Base-by-base conservation (phyloP, 2,113 vertebrate genomes). In the Shinisaurus crocodilurus region DNA sequence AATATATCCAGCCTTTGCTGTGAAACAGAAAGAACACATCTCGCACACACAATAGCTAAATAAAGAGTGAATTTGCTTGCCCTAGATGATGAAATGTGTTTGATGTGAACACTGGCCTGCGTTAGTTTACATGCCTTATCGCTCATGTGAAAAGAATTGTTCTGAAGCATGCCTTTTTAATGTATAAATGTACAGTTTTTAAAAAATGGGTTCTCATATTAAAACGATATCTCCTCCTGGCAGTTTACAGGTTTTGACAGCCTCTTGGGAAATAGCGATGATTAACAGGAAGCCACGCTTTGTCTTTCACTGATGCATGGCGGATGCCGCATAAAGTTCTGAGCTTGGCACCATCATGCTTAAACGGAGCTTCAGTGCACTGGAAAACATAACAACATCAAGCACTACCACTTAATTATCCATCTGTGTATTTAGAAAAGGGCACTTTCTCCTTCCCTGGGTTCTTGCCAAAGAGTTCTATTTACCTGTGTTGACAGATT, bases 401-500 rank as follows among this genome's bases (percentile, higher is more conserved):
- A 89, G 90, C 84, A 92, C 95, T 97, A 95, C 87, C 95, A 92
- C 95, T 91, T 95, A 90, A 97, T 97, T 97, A 96, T 94, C 89
- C 25, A 29, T 91, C 89, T 95, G 92, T 34, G 0, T 93, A 86
- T 95, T 95, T 92, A 93, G 94, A 94, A 96, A 67, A 12, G 90
- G 75, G 0, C 8, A 94, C 93, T 95, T 93, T 94, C 93, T 92
- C 93, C 92, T 91, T 90, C 67, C 40, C 81, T 91, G 69, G 91
- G 89, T 94, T 92, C 25, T 0, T 93, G 90, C 95, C 91, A 92
- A 95, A 92, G 93, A 94, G 93, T 94, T 96, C 93, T 94, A 88
- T 96, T 96, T 97, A 91, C 93, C 94, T 94, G 89, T 76, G 87
- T 89, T 90, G 94, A 93, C 88, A 86, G 85, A 94, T 94, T 95